Evolutionary conservation across 2,888 invertebrate species (phyloP).

Genomic region (Tricholauxania praeusta): DNA sequence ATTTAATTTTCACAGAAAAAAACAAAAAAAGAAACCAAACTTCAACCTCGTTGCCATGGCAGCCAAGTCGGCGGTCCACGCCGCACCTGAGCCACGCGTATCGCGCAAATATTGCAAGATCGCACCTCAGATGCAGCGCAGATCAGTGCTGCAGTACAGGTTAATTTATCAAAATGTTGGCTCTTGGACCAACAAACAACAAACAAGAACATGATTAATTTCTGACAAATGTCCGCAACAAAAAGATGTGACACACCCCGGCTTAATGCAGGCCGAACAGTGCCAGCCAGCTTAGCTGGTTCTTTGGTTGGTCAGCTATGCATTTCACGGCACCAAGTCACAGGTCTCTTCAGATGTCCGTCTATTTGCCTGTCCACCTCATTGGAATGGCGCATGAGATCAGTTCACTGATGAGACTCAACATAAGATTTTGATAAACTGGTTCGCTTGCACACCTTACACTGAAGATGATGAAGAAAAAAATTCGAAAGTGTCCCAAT

Average conservation of each 20-base stretch:
- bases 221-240: constrained; percentile 66
- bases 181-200: constrained; percentile 24
- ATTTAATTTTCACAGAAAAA: constrained; percentile 13
- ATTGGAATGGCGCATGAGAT: constrained; percentile 31
- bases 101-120: neutral
- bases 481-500: constrained; percentile 25
- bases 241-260: constrained; percentile 65
- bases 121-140: neutral
- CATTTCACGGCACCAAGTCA: neutral
- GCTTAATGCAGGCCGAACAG: constrained; percentile 30
- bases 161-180: constrained; percentile 59
- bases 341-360: neutral
- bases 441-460: constrained; percentile 12
- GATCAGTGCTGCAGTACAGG: constrained; percentile 42
- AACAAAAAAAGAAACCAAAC: no score
- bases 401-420: constrained; percentile 9
- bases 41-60: constrained; percentile 6
- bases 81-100: neutral
- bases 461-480: no score
- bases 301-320: constrained; percentile 4
- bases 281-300: constrained; percentile 19
- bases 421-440: constrained; percentile 27
- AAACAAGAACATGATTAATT: constrained; percentile 66
- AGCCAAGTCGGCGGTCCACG: neutral
- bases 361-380: neutral